phyloP scores from a whole-genome alignment of 2,113 vertebrate genomes.

The Strix aluco region DNA sequence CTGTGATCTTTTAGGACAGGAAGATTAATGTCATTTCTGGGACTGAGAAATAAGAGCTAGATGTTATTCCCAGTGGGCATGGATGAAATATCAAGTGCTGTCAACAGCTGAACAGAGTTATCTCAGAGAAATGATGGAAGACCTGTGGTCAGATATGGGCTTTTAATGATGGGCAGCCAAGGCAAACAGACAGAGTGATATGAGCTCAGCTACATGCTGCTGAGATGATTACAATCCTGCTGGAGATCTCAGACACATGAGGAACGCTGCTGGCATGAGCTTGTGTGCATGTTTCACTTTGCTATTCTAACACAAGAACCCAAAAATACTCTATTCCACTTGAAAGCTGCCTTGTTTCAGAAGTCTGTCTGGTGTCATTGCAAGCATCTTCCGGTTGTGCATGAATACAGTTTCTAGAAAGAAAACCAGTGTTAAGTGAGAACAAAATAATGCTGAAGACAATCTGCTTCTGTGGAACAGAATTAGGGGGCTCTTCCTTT shows the following conservation, averaged over 20 bases:
- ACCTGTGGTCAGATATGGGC: background rate
- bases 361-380: background rate
- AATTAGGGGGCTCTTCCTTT: background rate
- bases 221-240: background rate
- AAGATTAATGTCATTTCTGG: slow-evolving; percentile 26
- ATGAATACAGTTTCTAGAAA: background rate
- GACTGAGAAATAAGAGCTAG: background rate
- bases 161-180: background rate
- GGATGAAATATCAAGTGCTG: slow-evolving; percentile 18
- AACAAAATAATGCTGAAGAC: background rate
- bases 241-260: background rate
- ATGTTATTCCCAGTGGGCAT: background rate
- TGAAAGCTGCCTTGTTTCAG: background rate
- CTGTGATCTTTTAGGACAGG: slow-evolving; percentile 1
- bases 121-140: background rate
- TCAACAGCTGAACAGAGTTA: slow-evolving; percentile 19
- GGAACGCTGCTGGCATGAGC: background rate
- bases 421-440: background rate
- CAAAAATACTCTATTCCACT: background rate
- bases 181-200: background rate
- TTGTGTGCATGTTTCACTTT: background rate
- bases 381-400: background rate
- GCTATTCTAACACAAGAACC: background rate
- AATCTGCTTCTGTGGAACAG: background rate
- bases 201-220: background rate